Conservation (phyloP, 2,113 vertebrate species). For the Fregata magnificens region DNA sequence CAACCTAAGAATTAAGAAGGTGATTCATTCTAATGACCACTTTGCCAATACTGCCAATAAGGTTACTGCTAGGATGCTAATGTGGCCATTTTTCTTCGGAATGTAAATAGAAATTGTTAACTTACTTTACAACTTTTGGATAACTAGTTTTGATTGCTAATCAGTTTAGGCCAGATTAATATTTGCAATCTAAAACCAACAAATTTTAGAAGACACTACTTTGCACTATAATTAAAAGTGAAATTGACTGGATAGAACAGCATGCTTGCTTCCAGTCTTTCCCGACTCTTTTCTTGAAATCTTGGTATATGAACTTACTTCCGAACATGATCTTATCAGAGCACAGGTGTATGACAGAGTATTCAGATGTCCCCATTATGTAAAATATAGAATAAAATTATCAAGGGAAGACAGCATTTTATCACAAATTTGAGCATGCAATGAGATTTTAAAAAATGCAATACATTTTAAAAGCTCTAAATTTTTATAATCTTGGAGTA, state of each 20-base stretch:
- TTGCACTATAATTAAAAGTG: neutral
- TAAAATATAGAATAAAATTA: neutral
- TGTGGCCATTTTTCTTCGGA: neutral
- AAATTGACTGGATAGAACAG: neutral
- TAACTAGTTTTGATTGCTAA: neutral
- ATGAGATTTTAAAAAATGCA: neutral
- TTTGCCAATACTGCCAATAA: neutral
- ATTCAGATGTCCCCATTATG: too few relatives aligned
- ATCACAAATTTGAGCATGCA: neutral
- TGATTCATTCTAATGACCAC: neutral
- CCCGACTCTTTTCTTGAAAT: neutral
- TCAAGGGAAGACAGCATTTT: neutral
- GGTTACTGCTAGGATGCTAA: neutral
- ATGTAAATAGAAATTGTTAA: neutral
- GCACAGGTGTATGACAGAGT: neutral
- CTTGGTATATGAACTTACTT: neutral
- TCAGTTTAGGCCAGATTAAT: neutral
- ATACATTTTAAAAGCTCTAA: neutral
- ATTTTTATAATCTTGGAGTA: neutral
- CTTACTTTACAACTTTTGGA: neutral
- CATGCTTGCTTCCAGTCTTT: neutral
- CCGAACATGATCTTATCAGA: neutral
- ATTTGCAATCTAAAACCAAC: neutral
- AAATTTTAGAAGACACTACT: neutral
- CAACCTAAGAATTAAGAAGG: neutral